phyloP scores from a whole-genome alignment of 2,797 vertebrate genomes.

The Parauchenoglanis punctatus region DNA sequence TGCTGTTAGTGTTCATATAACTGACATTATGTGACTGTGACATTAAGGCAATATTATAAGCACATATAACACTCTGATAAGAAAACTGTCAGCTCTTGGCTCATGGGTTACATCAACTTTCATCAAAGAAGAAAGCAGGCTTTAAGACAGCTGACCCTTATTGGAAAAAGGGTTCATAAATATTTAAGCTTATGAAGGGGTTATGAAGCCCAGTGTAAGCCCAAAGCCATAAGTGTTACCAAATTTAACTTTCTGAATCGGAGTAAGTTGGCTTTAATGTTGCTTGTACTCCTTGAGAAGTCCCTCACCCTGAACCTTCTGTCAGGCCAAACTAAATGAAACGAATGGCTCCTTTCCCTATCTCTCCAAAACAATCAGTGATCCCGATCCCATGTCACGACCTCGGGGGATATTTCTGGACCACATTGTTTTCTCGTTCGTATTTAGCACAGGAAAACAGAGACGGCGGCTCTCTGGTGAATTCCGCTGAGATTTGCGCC shows the following conservation, averaged over 20 bases:
- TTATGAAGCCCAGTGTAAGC: background rate
- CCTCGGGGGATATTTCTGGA: conserved; percentile 3
- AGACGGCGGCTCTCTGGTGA: background rate
- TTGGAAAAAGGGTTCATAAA: background rate
- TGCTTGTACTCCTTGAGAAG: background rate
- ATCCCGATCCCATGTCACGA: background rate
- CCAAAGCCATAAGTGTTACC: too few species aligned
- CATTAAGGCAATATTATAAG: background rate
- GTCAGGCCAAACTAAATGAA: conserved; percentile 7
- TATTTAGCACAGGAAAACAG: background rate
- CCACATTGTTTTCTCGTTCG: background rate
- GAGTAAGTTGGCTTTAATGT: background rate
- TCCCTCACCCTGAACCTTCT: conserved; percentile 11
- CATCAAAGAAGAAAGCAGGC: background rate
- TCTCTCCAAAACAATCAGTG: background rate
- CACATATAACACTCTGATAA: background rate
- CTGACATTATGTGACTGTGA: background rate
- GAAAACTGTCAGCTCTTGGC: background rate
- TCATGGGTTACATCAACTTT: background rate
- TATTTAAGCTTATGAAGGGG: background rate
- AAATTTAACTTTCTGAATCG: background rate
- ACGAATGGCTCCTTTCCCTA: background rate
- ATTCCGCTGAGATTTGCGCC: background rate
- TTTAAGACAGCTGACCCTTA: background rate
- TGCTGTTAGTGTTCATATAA: background rate